A percentile compares a stretch with the other conserved stretches of the same genome.
Conservation (phyloP, 2,113 vertebrate genomes). For the Hydrochoerus hydrochaeris region DNA sequence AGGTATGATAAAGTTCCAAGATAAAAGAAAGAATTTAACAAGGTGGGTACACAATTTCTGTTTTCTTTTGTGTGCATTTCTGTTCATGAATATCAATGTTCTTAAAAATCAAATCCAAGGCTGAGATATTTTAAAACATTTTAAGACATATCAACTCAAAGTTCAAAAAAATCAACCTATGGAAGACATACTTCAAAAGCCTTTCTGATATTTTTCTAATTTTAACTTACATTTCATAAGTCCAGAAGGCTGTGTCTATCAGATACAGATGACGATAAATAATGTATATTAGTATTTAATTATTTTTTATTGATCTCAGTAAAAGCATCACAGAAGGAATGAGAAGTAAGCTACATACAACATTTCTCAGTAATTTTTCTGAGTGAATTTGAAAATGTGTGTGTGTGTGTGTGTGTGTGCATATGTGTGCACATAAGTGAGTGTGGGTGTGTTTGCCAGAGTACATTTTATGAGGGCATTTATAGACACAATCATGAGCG, state of each 20-base stretch:
- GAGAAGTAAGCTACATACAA: constrained; percentile 24
- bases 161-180: background rate
- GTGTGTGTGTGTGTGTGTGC: background rate
- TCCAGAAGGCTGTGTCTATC: background rate
- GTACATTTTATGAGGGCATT: constrained; percentile 86
- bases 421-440: constrained; percentile 1
- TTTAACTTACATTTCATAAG: background rate
- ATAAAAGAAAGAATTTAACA: background rate
- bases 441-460: constrained; percentile 46
- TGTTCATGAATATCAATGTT: background rate
- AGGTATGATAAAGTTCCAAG: background rate
- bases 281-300: constrained; percentile 49
- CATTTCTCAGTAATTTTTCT: constrained; percentile 67
- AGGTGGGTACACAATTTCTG: background rate
- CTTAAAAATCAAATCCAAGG: background rate
- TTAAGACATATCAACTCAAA: background rate
- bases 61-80: background rate
- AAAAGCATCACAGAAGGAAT: background rate
- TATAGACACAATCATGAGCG: constrained; percentile 86
- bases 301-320: background rate
- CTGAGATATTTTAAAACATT: background rate
- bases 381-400: constrained; percentile 29
- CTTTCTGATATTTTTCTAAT: background rate
- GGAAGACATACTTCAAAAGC: background rate
- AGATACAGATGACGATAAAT: background rate